These are phyloP conservation scores for Epinephelus fuscoguttatus DNA, from an alignment of 2,113 vertebrate species.

Conservation along the genomic window DNA sequence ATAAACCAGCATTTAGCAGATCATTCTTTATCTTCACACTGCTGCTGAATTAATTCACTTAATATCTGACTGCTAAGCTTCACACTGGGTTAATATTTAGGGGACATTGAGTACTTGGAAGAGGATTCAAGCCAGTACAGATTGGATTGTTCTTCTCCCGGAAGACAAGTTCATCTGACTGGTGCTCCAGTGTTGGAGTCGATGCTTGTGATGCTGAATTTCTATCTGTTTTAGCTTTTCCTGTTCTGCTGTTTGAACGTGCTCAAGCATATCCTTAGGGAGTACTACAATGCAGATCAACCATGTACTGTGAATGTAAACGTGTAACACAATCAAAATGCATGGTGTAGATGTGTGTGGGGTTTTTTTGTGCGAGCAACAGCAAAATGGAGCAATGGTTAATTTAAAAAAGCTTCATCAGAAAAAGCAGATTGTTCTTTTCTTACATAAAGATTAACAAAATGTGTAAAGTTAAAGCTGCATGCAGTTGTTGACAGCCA, in stretches of 20 bases:
- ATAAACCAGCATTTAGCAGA: not conserved
- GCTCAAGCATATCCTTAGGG: constrained; percentile 15
- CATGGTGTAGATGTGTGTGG: not conserved
- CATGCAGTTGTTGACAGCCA: not conserved
- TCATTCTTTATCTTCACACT: not conserved
- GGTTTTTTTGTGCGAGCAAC: not conserved
- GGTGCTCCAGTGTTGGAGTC: constrained; percentile 21
- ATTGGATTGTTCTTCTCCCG: constrained; percentile 44
- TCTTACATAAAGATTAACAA: not conserved
- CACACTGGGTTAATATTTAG: constrained; percentile 5
- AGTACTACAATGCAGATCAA: constrained; percentile 27
- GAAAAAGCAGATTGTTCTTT: not conserved
- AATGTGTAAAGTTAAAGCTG: not conserved
- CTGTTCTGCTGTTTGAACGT: constrained; percentile 16
- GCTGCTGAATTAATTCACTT: not conserved
- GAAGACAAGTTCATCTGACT: constrained; percentile 40
- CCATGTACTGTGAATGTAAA: constrained; percentile 21
- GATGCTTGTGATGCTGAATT: constrained; percentile 18
- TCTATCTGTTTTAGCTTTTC: constrained; percentile 13
- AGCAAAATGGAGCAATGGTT: not conserved
- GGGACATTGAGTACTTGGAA: not conserved
- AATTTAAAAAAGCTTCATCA: not conserved
- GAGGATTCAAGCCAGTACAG: not conserved
- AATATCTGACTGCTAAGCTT: not conserved
- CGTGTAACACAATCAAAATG: not conserved